Base-by-base conservation (phyloP, 1,140 invertebrate genomes). In the Drosophila ogumai region DNA sequence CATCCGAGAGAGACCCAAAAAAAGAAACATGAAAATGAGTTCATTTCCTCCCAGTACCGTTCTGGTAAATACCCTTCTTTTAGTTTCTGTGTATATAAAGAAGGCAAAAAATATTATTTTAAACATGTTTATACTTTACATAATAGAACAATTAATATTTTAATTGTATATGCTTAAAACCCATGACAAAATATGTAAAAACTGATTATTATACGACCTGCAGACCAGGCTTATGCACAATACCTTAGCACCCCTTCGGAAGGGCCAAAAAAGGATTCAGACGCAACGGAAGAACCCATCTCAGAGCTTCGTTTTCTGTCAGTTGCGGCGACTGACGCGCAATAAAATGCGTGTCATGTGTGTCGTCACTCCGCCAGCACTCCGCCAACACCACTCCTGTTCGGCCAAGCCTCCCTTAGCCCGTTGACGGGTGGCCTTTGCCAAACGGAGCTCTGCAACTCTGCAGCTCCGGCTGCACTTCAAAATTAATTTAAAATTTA, bases 401-500 rank as follows among this genome's bases (percentile, higher is more conserved):
- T 1, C 15, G 36, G 3, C 38, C 28, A 36, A 19, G 6, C 49
- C 17, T 36, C 13, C 50, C 50, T 15, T 22, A 38, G 13, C 34
- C 34, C 55, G 57, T 66, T 81, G 73, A 81, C 75, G 59, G 75
- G 82, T 61, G 46, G 79, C 74, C 68, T 75, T 86, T 61, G 65
- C 55, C 69, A 71, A 67, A 65, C 58, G 59, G 32, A 41, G 56
- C 56, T 22, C 61, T 34, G 31, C 13, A 32, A 22, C 34, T 61
- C 38, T 31, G 54, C 17, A 15, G 38, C 66, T 50, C 65, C 50
- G 60, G 46, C 77, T 69, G 72, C 81, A 85, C 81, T 87, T 87
- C 84, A 87, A 87, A 87, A 87, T 87, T 87, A 87, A 87, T 87
- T 87, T 87, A 88, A 87, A 87, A 87, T 87, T 87, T 87, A 87